phyloP scores from a whole-genome alignment of 2,113 vertebrate genomes.

The Echinops telfairi region DNA sequence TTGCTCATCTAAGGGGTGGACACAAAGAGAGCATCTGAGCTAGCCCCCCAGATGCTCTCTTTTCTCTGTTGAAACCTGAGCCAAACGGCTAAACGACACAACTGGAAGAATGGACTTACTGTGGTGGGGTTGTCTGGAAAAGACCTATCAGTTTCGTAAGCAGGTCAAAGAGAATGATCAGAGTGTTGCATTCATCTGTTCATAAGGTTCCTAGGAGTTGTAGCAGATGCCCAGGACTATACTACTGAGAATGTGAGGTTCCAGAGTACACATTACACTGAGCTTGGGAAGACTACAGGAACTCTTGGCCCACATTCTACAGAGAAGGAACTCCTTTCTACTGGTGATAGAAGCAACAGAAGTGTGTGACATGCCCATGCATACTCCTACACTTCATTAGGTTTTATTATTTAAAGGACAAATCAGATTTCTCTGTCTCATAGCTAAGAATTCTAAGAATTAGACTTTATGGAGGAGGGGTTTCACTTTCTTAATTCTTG shows the following conservation, averaged over 20 bases:
- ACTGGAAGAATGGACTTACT: not conserved
- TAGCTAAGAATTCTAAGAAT: not conserved
- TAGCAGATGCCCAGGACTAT: not conserved
- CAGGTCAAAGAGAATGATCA: too few relatives aligned
- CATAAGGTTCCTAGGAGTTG: not conserved
- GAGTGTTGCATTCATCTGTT: too few relatives aligned
- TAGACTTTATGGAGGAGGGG: not conserved
- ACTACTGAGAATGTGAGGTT: not conserved
- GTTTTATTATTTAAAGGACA: not conserved
- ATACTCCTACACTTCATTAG: not conserved
- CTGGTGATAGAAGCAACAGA: not conserved
- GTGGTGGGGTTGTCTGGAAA: not conserved
- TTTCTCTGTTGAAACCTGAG: not conserved
- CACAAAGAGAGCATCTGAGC: not conserved
- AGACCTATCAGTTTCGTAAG: not conserved
- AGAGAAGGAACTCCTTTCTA: not conserved
- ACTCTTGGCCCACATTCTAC: not conserved
- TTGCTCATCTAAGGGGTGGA: not conserved
- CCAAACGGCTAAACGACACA: not conserved
- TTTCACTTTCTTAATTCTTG: not conserved
- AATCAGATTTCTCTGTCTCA: not conserved
- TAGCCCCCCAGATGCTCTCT: not conserved
- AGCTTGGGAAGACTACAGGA: not conserved
- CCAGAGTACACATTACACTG: not conserved
- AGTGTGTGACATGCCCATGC: not conserved